Conservation (phyloP, 2,888 invertebrate genomes). For the Mayetiola destructor region DNA sequence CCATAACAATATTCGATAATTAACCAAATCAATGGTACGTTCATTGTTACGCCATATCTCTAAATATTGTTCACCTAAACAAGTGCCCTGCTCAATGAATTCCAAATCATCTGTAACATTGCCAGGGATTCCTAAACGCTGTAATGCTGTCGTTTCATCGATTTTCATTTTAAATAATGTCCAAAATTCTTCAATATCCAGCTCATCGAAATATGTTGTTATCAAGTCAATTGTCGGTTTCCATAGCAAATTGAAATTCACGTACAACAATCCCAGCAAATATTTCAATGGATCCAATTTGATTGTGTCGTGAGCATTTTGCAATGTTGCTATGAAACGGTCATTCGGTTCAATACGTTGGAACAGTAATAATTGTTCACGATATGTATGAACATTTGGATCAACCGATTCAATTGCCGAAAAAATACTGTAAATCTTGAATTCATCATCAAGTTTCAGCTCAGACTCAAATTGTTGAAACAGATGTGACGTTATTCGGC, state of each 20-base stretch:
- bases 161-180: conserved; percentile 47
- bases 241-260: conserved; percentile 84
- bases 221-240: conserved; percentile 65
- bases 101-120: background rate
- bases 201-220: conserved; percentile 51
- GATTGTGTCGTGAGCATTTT: conserved; percentile 37
- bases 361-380: conserved; percentile 58
- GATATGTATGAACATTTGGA: conserved; percentile 61
- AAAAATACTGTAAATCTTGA: conserved; percentile 47
- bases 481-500: conserved; percentile 57
- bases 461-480: conserved; percentile 49
- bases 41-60: conserved; percentile 26
- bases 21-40: conserved; percentile 49
- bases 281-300: conserved; percentile 56
- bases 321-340: conserved; percentile 39
- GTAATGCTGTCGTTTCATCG: conserved; percentile 37
- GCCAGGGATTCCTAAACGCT: conserved; percentile 19
- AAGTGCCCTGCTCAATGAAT: conserved; percentile 1
- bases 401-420: conserved; percentile 54
- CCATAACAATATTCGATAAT: conserved; percentile 70
- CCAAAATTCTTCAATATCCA: conserved; percentile 56
- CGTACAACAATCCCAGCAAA: conserved; percentile 65
- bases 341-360: conserved; percentile 48
- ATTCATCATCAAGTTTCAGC: background rate
- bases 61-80: conserved; percentile 9